These are phyloP conservation scores for Crematogaster levior DNA, from an alignment of 2,888 invertebrate genomes.

Conservation along the genomic window DNA sequence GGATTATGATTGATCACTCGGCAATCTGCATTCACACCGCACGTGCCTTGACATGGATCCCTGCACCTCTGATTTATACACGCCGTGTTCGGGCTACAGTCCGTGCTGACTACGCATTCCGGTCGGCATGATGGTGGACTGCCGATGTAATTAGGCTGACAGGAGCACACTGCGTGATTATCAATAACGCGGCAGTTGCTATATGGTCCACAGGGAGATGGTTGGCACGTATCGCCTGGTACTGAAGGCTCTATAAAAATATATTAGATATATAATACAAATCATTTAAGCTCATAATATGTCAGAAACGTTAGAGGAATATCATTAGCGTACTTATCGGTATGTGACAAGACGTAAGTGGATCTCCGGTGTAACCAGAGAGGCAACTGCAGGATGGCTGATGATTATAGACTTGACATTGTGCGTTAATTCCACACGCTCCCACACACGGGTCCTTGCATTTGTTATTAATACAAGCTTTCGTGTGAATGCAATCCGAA, in stretches of 20 bases:
- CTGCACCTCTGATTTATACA: slow-evolving; percentile 93
- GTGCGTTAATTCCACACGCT: slow-evolving; percentile 93
- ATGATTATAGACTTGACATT: slow-evolving; percentile 94
- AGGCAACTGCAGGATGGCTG: slow-evolving; percentile 92
- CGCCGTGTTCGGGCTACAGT: slow-evolving; percentile 93
- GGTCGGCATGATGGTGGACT: slow-evolving; percentile 92
- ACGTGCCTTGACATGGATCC: slow-evolving; percentile 94
- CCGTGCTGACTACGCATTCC: slow-evolving; percentile 93
- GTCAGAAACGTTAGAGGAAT: neutral
- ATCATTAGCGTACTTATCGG: slow-evolving; percentile 82
- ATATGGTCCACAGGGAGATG: slow-evolving; percentile 93
- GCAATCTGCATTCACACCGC: slow-evolving; percentile 93
- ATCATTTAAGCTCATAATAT: neutral
- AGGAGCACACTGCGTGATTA: slow-evolving; percentile 93
- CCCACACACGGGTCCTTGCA: slow-evolving; percentile 94
- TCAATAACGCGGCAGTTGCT: slow-evolving; percentile 91
- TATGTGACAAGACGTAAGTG: slow-evolving; percentile 91
- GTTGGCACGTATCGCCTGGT: slow-evolving; percentile 87
- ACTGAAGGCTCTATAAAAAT: slow-evolving; percentile 63
- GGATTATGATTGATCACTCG: slow-evolving; percentile 95
- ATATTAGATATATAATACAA: neutral
- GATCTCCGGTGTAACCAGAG: slow-evolving; percentile 92
- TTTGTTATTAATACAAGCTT: slow-evolving; percentile 93
- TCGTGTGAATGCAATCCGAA: slow-evolving; percentile 92
- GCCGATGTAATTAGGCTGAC: slow-evolving; percentile 92